Base-by-base conservation (phyloP, 2,888 invertebrate genomes). In the Ophion ventricosus region DNA sequence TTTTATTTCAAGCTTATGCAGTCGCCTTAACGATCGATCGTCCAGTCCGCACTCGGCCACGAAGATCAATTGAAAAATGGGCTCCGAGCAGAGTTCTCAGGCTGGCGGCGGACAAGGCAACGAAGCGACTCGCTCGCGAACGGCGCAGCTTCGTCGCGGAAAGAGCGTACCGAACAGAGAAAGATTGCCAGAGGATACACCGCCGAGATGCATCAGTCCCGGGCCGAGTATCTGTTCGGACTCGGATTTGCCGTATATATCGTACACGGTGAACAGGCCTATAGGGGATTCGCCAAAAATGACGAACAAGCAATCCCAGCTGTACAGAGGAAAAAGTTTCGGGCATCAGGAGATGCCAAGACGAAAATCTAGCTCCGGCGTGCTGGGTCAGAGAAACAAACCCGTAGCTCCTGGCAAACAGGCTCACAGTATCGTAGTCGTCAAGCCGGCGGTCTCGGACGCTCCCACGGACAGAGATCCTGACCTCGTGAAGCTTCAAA, bases 231-330 rank as follows among this genome's bases (percentile, higher is more conserved):
- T 98, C 11, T 98, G 98, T 91, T 97, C 97, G 0, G 97, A 98
- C 92, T 97, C 97, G 0, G 98, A 98, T 92, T 94, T 98, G 76
- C 98, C 98, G 0, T 98, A 98, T 92, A 97, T 98, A 89, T 98
- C 98, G 0, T 98, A 98, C 88, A 98, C 98, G 0, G 97, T 97
- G 0, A 98, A 97, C 91, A 94, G 97, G 80, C 98, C 98, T 11
- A 98, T 98, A 75, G 98, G 98, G 90, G 98, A 98, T 94, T 97
- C 98, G 0, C 98, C 98, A 0, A 97, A 98, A 92, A 94, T 96
- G 85, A 95, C 96, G 0, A 95, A 96, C 26, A 96, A 95, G 87
- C 95, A 94, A 43, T 89, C 89, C 1, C 92, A 92, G 26, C 87
- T 93, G 72, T 88, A 90, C 10, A 84, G 92, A 80, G 93, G 92